Evolutionary conservation across 2,797 vertebrate species (phyloP), one percentile per base, ranked within the genome.

Genomic region (Strix occidentalis): DNA sequence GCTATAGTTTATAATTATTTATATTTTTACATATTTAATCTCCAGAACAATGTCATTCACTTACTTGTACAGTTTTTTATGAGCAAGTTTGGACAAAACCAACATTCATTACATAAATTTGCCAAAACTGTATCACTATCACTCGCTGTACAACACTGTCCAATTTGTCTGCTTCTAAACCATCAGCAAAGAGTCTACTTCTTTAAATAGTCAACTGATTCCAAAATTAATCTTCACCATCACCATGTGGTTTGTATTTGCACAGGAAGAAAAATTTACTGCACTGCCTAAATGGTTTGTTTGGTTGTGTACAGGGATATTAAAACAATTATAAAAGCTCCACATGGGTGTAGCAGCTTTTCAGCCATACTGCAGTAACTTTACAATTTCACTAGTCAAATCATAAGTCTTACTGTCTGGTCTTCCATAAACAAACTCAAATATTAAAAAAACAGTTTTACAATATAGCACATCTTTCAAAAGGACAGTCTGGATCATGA

Each of bases 231-330:
- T 57, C 71, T 76, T 69, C 28, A 31, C 20, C 23, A 57, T 57
- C 9, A 37, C 71, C 85, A 86, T 9, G n/a, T 83, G 66, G 77
- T 96, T 95, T 29, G 1, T 46, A 92, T 96, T 95, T 92, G 80
- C 87, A 90, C 18, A 9, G 37, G 41, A 93, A 85, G 57, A 78
- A 41, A 83, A 65, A 79, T 7, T 48, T 66, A 91, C 71, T 76
- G 43, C 17, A 28, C 48, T 82, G 76, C 46, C 70, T 89, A 51
- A 75, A 85, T 10, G 8, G 35, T 48, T 85, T 56, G n/a, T 64
- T 92, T 87, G 53, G 69, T 46, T 74, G 54, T 74, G 74, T 57
- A 39, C 0, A 48, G 61, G 71, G 41, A 45, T 61, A 87, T 84
- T 76, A 71, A 89, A 91, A 82, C 25, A 88, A 70, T 68, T 81